Conservation (phyloP, 2,888 invertebrate genomes). For the Deilephila elpenor region DNA sequence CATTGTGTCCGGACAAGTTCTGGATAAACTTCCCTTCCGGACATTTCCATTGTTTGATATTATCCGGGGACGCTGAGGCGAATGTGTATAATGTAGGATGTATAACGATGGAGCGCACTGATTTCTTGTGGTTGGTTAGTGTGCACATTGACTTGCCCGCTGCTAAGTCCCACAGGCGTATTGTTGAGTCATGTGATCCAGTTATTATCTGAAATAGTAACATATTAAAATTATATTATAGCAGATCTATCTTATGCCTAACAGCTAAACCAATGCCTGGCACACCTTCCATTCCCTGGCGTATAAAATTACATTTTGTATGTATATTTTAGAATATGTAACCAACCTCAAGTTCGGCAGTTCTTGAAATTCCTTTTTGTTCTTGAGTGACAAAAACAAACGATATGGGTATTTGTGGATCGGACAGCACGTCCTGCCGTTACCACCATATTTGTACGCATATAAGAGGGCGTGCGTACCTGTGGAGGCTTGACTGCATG, state of each 20-base stretch:
- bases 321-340: too few relatives aligned
- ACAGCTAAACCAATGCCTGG: too few relatives aligned
- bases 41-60: constrained; percentile 99
- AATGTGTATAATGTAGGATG: constrained; percentile 95
- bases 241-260: too few relatives aligned
- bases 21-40: constrained; percentile 99
- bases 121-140: constrained; percentile 99
- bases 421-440: too few relatives aligned
- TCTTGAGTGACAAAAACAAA: neutral
- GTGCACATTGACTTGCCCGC: constrained; percentile 97
- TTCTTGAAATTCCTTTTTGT: too few relatives aligned
- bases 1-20: constrained; percentile 98
- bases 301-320: too few relatives aligned
- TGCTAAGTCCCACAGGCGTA: constrained; percentile 98
- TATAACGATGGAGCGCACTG: constrained; percentile 90
- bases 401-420: neutral
- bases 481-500: neutral
- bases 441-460: constrained; percentile 90
- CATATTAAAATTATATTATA: neutral
- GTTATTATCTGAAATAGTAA: constrained; percentile 88
- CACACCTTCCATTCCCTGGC: too few relatives aligned
- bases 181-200: constrained; percentile 98
- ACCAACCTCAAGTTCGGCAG: too few relatives aligned
- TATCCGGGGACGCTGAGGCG: constrained; percentile 98
- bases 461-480: constrained; percentile 86